phyloP scores from a whole-genome alignment of 2,888 invertebrate genomes.

The Dione vanillae region DNA sequence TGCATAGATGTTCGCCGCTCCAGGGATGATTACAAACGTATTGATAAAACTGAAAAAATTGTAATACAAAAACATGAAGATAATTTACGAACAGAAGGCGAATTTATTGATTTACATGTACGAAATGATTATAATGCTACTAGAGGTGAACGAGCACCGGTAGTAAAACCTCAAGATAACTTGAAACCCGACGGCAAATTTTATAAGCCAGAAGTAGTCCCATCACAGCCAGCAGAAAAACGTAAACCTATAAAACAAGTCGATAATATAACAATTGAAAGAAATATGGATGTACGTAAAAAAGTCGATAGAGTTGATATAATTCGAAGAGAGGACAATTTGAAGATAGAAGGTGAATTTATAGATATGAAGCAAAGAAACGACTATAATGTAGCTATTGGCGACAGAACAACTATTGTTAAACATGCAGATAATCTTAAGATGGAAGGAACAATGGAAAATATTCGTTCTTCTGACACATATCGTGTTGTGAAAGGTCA shows the following conservation, averaged over 20 bases:
- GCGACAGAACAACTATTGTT: slow-evolving; percentile 80
- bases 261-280: slow-evolving; percentile 85
- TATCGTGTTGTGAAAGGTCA: slow-evolving; percentile 83
- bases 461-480: slow-evolving; percentile 80
- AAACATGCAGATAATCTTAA: slow-evolving; percentile 87
- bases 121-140: slow-evolving; percentile 82
- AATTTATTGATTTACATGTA: slow-evolving; percentile 78
- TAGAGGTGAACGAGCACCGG: slow-evolving; percentile 85
- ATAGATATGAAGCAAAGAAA: slow-evolving; percentile 82
- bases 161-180: slow-evolving; percentile 87
- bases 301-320: slow-evolving; percentile 85
- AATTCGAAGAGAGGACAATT: slow-evolving; percentile 85
- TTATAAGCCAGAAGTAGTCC: slow-evolving; percentile 78
- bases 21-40: slow-evolving; percentile 83
- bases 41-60: slow-evolving; percentile 81
- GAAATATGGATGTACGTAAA: slow-evolving; percentile 63
- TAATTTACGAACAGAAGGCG: slow-evolving; percentile 83
- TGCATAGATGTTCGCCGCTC: slow-evolving; percentile 80
- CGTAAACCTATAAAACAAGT: slow-evolving; percentile 82
- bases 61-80: slow-evolving; percentile 84
- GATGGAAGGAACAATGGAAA: slow-evolving; percentile 86
- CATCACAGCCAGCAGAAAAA: slow-evolving; percentile 82
- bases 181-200: slow-evolving; percentile 84
- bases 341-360: slow-evolving; percentile 85
- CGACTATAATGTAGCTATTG: slow-evolving; percentile 79